Percentiles rank a stretch among this genome's conserved stretches.
phyloP scores from a whole-genome alignment of 1,140 invertebrate species.

The Drosophila athabasca region DNA sequence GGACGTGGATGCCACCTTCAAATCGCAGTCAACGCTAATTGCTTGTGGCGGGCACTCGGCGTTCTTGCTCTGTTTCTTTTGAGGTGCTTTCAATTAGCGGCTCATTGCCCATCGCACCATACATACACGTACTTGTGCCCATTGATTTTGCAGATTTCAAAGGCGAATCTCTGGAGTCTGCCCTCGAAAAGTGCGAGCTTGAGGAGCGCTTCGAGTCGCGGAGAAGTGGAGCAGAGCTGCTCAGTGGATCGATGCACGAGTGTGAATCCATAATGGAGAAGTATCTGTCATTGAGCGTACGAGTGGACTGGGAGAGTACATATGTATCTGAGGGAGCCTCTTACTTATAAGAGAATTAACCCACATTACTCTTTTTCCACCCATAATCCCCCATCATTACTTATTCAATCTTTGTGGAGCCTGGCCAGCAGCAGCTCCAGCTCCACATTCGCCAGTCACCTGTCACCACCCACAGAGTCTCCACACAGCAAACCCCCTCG shows the following conservation, averaged over 20 bases:
- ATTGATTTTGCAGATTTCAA: conserved; percentile 66
- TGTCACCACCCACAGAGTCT: conserved; percentile 45
- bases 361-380: conserved; percentile 12
- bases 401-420: conserved; percentile 70
- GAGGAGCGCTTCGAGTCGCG: conserved; percentile 27
- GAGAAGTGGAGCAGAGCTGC: conserved; percentile 48
- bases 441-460: conserved; percentile 63
- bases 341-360: too few species aligned
- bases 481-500: conserved; percentile 10
- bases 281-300: conserved; percentile 2
- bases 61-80: conserved; percentile 74
- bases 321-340: conserved; percentile 6
- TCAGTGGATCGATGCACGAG: conserved; percentile 14
- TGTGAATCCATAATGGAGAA: conserved; percentile 13
- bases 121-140: conserved; percentile 43
- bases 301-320: conserved; percentile 19
- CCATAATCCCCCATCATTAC: conserved; percentile 69
- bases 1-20: conserved; percentile 58
- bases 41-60: conserved; percentile 63
- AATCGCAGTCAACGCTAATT: conserved; percentile 58
- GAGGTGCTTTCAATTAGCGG: conserved; percentile 79
- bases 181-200: conserved; percentile 32
- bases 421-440: conserved; percentile 7
- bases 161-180: not conserved
- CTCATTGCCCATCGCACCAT: conserved; percentile 45